phyloP scores from a whole-genome alignment of 1,140 invertebrate genomes.

The Hyposmocoma kahamanoa region DNA sequence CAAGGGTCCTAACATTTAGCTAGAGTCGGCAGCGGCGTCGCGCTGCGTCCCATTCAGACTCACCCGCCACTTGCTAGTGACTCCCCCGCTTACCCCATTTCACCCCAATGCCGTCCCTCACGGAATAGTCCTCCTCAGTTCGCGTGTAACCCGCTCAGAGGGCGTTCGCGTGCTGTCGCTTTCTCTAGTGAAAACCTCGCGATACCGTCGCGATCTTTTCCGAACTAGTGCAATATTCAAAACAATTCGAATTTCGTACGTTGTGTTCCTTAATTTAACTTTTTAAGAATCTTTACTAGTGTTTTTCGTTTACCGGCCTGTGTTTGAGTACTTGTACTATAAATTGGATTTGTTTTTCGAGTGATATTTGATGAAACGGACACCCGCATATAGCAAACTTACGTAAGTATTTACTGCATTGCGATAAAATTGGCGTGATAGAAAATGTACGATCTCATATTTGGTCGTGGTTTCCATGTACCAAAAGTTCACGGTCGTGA shows the following conservation, averaged over 20 bases:
- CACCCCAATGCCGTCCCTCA: conserved; percentile 34
- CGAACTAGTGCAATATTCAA: conserved; percentile 56
- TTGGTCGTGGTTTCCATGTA: too few species aligned
- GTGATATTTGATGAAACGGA: conserved; percentile 29
- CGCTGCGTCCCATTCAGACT: not conserved
- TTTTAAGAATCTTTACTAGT: conserved; percentile 8
- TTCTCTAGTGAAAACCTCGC: conserved; percentile 17
- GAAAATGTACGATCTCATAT: too few species aligned
- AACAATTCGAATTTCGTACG: conserved; percentile 41
- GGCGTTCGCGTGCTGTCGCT: conserved; percentile 18
- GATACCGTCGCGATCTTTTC: conserved; percentile 49
- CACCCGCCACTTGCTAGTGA: not conserved
- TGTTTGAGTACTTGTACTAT: conserved; percentile 26
- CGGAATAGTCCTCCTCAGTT: conserved; percentile 33
- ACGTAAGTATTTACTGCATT: conserved; percentile 65
- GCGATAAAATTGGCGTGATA: conserved; percentile 22
- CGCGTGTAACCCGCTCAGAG: conserved; percentile 23
- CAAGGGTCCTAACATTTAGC: too few species aligned
- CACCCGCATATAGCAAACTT: conserved; percentile 45
- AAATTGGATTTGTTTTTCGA: conserved; percentile 32
- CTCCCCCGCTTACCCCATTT: conserved; percentile 33
- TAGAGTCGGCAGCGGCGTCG: too few species aligned
- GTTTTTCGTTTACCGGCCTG: conserved; percentile 13
- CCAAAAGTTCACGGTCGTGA: too few species aligned
- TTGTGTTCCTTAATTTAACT: conserved; percentile 15